Evolutionary conservation across 1,140 invertebrate genomes (phyloP), one percentile per base, ranked within the genome.

Genomic region (Geopemphigus sp.): DNA sequence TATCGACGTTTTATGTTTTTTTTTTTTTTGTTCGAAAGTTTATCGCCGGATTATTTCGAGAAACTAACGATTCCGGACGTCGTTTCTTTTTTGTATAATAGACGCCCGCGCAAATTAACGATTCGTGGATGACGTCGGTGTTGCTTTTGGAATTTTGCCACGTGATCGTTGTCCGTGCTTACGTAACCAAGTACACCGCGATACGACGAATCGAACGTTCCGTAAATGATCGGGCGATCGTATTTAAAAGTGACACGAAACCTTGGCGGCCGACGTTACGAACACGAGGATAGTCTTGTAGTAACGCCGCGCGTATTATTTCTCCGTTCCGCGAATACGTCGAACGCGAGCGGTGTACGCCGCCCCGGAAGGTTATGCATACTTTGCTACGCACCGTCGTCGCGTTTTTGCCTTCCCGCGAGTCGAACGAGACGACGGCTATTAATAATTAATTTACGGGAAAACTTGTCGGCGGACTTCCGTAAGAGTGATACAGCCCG

Each of bases 381-480:
- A n/a, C n/a, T n/a, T n/a, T n/a, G n/a, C n/a, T n/a, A n/a, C n/a
- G n/a, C n/a, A n/a, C n/a, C n/a, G n/a, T n/a, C n/a, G n/a, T n/a
- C n/a, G n/a, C n/a, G n/a, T n/a, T n/a, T n/a, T n/a, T n/a, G n/a
- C n/a, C n/a, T n/a, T n/a, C n/a, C n/a, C n/a, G n/a, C 32, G 32
- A 74, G n/a, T 57, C 5, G 72, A 39, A 45, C 32, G 59, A 59
- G n/a, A n/a, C n/a, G n/a, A n/a, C n/a, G n/a, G n/a, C n/a, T n/a
- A n/a, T n/a, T 74, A 3, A 39, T 74, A 74, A 59, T 74, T 39
- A n/a, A n/a, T 59, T 4, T 45, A 11, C 56, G 56, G 8, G n/a
- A 78, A 78, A 59, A 78, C 26, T 61, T 78, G 61, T 78, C 57
- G 17, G n/a, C 12, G 56, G 32, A 26, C 39, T 78, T 78, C 74